Base-by-base conservation (phyloP, 1,140 invertebrate species). In the Mactra quadrangularis region DNA sequence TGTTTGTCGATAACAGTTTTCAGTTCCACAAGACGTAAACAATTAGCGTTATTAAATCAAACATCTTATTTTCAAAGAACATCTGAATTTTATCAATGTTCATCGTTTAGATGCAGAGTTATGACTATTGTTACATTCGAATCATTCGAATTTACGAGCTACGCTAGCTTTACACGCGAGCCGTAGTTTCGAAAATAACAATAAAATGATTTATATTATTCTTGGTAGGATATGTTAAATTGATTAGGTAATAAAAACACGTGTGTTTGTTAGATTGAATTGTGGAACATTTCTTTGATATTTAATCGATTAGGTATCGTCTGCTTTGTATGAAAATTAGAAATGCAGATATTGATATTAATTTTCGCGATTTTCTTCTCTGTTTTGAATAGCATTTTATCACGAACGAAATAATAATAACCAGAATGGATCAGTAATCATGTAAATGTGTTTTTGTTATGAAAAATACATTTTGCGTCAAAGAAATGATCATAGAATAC, bases 31-130 rank as follows among this genome's bases (percentile, higher is more conserved):
- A 81, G 70, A 81, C 68, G 64, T 57, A 70, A 71, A 81, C 77
- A 81, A 81, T 81, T 81, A 81, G 53, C 55, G 77, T 81, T 81
- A 81, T 81, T 81, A 81, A 70, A 81, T 59, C 64, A 60, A 33
- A 60, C 77, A 57, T 59, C 64, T 53, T 17, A 71, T n/a, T 81
- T 66, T 81, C 77, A 81, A 81, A 81, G 64, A 70, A 70, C 52
- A 52, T 38, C 47, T 81, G 60, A 81, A 71, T 71, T 81, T 81
- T 70, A 81, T 81, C 64, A 70, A 31, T 35, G 29, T 81, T 41
- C 57, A 70, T 47, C n/a, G 41, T 81, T 6, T 60, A 47, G 70
- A 70, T 81, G 55, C 60, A 71, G 57, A 41, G 38, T 81, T 70
- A 71, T 57, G 77, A 55, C 45, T 31, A 78, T 53, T 35, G 38